phyloP scores from a whole-genome alignment of 1,140 invertebrate species.

The Eubasilissa regina region DNA sequence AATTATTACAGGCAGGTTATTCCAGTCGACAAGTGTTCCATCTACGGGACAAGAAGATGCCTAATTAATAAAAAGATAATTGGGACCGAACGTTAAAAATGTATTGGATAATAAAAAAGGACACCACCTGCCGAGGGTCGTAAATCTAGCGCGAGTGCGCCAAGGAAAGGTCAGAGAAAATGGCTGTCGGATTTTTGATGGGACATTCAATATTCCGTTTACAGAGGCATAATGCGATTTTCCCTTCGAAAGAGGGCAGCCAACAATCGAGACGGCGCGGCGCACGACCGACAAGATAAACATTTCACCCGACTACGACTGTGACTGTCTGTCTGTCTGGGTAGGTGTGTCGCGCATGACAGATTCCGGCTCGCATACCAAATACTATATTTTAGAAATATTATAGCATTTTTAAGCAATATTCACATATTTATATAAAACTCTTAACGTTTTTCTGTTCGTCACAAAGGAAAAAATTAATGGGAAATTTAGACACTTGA shows the following conservation, averaged over 20 bases:
- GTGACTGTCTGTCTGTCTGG: too few species aligned
- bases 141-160: slow-evolving; percentile 45
- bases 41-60: slow-evolving; percentile 26
- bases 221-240: slow-evolving; percentile 54
- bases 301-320: slow-evolving; percentile 35
- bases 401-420: too few species aligned
- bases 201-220: slow-evolving; percentile 57
- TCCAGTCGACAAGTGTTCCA: background rate
- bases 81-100: slow-evolving; percentile 49
- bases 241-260: slow-evolving; percentile 29
- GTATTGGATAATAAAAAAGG: slow-evolving; percentile 27
- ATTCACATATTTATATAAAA: too few species aligned
- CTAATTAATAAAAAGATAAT: slow-evolving; percentile 58
- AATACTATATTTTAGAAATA: too few species aligned
- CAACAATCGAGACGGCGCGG: background rate
- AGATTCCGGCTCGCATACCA: too few species aligned
- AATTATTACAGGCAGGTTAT: too few species aligned
- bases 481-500: too few species aligned
- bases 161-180: slow-evolving; percentile 45
- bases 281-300: slow-evolving; percentile 51
- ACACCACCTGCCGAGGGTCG: slow-evolving; percentile 50
- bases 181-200: slow-evolving; percentile 34
- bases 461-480: too few species aligned
- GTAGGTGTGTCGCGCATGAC: background rate
- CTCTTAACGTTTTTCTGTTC: too few species aligned